Evolutionary conservation across 2,888 invertebrate genomes (phyloP).

Genomic region (Carterocephalus palaemon): DNA sequence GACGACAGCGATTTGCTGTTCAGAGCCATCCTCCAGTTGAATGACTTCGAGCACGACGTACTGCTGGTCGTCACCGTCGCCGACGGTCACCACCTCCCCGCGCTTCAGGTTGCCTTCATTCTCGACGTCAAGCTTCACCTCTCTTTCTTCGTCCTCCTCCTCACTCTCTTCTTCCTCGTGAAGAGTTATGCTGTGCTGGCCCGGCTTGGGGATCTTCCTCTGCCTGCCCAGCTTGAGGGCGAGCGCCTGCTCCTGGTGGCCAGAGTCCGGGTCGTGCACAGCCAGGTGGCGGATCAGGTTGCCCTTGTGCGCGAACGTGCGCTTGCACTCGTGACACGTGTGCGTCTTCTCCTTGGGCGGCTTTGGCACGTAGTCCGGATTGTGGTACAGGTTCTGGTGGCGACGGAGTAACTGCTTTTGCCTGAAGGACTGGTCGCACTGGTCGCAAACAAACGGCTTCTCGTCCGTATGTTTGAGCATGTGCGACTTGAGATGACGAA

Average conservation of each 20-base stretch:
- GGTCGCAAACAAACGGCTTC: constrained; percentile 93
- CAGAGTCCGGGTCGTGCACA: constrained; percentile 91
- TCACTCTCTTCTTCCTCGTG: constrained; percentile 26
- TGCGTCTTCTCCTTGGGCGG: constrained; percentile 93
- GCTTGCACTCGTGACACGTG: constrained; percentile 89
- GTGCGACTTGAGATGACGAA: constrained; percentile 94
- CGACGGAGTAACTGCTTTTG: constrained; percentile 94
- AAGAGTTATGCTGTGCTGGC: too few relatives aligned
- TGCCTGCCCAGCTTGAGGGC: constrained; percentile 89
- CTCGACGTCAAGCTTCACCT: constrained; percentile 47
- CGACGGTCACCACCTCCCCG: constrained; percentile 57
- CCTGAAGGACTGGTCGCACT: constrained; percentile 90
- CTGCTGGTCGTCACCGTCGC: constrained; percentile 82
- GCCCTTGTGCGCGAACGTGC: constrained; percentile 90
- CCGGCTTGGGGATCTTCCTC: constrained; percentile 85
- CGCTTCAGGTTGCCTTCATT: constrained; percentile 45
- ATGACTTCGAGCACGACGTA: constrained; percentile 95
- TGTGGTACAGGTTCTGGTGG: constrained; percentile 95
- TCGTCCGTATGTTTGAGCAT: constrained; percentile 97
- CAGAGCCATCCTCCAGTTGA: constrained; percentile 84
- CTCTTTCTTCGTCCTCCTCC: constrained; percentile 47
- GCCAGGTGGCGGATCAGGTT: constrained; percentile 95
- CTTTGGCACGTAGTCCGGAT: constrained; percentile 92
- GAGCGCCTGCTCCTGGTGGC: constrained; percentile 84
- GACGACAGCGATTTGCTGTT: constrained; percentile 78